Conservation (phyloP, 2,113 vertebrate genomes). For the Anguilla rostrata region DNA sequence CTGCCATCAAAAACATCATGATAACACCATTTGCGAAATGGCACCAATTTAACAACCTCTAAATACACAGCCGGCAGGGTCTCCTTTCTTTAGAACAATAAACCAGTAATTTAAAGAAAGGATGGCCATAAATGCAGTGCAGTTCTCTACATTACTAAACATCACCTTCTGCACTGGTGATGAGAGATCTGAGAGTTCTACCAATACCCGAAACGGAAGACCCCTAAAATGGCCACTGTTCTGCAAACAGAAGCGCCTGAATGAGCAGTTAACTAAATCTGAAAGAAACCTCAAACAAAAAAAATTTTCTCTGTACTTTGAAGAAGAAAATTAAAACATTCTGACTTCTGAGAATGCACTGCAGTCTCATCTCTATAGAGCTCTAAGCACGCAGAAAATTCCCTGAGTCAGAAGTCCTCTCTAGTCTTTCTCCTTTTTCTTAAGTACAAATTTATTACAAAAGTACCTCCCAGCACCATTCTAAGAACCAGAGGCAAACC, state of each 20-base stretch:
- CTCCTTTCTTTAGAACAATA: neutral
- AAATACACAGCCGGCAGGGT: neutral
- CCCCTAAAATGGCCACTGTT: neutral
- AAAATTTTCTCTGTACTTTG: neutral
- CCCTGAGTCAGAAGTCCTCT: neutral
- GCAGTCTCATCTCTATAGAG: neutral
- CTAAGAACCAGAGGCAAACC: neutral
- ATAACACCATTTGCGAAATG: neutral
- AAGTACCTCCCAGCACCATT: neutral
- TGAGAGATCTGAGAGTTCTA: neutral
- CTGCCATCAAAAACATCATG: neutral
- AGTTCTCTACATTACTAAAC: neutral
- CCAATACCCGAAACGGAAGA: neutral
- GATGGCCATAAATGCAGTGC: neutral
- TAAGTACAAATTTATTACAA: neutral
- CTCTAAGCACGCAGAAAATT: neutral
- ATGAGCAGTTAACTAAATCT: neutral
- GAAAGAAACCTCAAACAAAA: neutral
- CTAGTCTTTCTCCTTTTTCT: neutral
- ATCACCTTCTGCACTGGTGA: neutral
- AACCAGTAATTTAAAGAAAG: neutral
- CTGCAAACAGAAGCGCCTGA: neutral
- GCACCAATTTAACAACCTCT: neutral
- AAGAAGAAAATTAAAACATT: neutral
- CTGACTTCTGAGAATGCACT: neutral